A percentile compares a stretch with the other conserved stretches of the same genome.
These are phyloP conservation scores for Bembecia ichneumoniformis DNA, from an alignment of 2,888 invertebrate species.

Conservation along the genomic window DNA sequence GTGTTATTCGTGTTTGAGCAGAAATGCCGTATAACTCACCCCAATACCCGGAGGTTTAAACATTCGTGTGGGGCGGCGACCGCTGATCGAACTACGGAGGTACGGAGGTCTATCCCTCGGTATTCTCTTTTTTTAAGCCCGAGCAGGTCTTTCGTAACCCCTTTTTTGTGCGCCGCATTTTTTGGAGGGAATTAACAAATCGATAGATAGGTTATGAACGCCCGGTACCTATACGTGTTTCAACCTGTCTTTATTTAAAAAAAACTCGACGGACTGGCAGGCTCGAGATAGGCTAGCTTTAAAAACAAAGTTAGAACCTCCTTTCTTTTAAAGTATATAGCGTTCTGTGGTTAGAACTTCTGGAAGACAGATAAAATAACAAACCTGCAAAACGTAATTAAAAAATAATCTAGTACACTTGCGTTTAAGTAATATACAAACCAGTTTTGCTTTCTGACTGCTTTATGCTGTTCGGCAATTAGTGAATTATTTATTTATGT, in stretches of 20 bases:
- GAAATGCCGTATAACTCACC: slow-evolving; percentile 61
- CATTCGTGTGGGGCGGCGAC: slow-evolving; percentile 47
- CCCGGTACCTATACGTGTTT: slow-evolving; percentile 24
- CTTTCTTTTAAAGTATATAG: no score
- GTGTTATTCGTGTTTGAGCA: slow-evolving; percentile 52
- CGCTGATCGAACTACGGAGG: slow-evolving; percentile 59
- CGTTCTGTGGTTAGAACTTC: no score
- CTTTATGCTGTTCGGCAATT: slow-evolving; percentile 4
- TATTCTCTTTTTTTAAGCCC: slow-evolving; percentile 49
- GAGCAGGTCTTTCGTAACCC: slow-evolving; percentile 60
- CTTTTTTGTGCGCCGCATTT: slow-evolving; percentile 53
- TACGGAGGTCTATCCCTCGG: slow-evolving; percentile 68
- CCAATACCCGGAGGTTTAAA: slow-evolving; percentile 46
- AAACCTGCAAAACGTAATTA: slow-evolving; percentile 19
- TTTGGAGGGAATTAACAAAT: slow-evolving; percentile 64
- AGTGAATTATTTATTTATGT: not conserved
- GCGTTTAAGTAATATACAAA: slow-evolving; percentile 44
- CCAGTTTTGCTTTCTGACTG: slow-evolving; percentile 25
- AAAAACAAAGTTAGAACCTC: not conserved
- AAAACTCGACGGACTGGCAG: slow-evolving; percentile 1
- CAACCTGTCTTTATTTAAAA: not conserved
- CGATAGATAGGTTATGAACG: slow-evolving; percentile 54
- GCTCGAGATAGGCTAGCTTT: not conserved
- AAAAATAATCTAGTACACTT: slow-evolving; percentile 30
- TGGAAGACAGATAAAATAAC: slow-evolving; percentile 1